phyloP scores from a whole-genome alignment of 2,113 vertebrate genomes.

The Isichthys henryi region DNA sequence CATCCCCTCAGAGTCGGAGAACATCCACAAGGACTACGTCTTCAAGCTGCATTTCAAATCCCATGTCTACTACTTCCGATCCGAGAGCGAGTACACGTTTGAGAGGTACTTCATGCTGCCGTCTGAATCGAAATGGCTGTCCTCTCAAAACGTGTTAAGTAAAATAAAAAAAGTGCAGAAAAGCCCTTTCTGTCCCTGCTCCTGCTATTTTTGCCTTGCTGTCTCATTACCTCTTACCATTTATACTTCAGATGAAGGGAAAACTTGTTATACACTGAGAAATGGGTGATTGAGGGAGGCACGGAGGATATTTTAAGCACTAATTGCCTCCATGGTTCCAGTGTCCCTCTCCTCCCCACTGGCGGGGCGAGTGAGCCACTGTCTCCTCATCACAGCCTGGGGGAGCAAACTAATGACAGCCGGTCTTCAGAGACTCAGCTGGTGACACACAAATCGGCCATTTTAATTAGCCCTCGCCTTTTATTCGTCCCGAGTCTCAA shows the following conservation, averaged over 20 bases:
- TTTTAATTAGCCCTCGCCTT: not conserved
- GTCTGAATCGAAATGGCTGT: not conserved
- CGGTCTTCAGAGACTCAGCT: not conserved
- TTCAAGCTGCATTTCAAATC: constrained; percentile 99
- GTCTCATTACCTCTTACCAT: not conserved
- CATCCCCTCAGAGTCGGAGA: constrained; percentile 82
- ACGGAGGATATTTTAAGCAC: not conserved
- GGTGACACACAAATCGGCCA: not conserved
- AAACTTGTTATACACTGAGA: not conserved
- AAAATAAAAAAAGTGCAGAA: not conserved
- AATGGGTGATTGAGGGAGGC: not conserved
- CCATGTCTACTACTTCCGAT: constrained; percentile 96
- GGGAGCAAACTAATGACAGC: not conserved
- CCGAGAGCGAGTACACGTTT: constrained; percentile 92
- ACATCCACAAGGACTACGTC: constrained; percentile 96
- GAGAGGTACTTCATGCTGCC: constrained; percentile 68
- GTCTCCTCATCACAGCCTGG: not conserved
- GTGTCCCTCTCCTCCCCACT: not conserved
- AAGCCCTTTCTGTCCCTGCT: not conserved
- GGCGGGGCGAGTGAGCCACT: not conserved
- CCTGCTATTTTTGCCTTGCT: not conserved
- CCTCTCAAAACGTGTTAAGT: not conserved
- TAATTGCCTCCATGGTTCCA: not conserved
- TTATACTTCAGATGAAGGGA: not conserved
- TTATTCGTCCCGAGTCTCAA: not conserved